Conservation (phyloP, 2,113 vertebrate species). For the Indicator maculatus region DNA sequence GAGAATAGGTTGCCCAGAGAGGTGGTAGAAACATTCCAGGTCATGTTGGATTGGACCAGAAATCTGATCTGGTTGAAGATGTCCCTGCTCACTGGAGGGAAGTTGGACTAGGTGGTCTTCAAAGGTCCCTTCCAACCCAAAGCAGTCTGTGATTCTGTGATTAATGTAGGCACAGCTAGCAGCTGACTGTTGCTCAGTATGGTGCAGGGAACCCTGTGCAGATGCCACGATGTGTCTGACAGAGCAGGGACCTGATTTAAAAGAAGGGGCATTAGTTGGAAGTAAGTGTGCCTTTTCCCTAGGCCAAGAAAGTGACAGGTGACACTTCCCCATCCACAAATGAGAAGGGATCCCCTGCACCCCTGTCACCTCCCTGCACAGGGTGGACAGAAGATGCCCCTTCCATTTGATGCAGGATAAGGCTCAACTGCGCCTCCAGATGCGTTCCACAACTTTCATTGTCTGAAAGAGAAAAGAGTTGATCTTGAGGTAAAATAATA, state of each 20-base stretch:
- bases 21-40: too few relatives aligned
- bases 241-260: not conserved
- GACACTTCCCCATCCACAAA: not conserved
- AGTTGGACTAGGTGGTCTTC: too few relatives aligned
- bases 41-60: too few relatives aligned
- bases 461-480: not conserved
- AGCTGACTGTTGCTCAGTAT: fast-evolving
- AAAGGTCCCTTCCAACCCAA: too few relatives aligned
- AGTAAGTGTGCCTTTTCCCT: not conserved
- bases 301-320: not conserved
- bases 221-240: not conserved
- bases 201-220: not conserved
- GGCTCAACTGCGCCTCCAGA: not conserved
- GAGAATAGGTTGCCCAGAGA: too few relatives aligned
- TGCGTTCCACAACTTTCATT: not conserved
- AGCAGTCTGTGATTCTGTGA: too few relatives aligned
- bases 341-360: not conserved
- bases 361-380: not conserved
- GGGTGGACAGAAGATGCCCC: not conserved
- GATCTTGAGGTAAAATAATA: not conserved
- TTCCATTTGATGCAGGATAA: not conserved
- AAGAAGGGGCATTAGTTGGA: not conserved
- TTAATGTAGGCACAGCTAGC: not conserved
- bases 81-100: too few relatives aligned
- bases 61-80: too few relatives aligned